Percentiles rank a stretch among this genome's conserved stretches.
Conservation (phyloP, 2,113 vertebrate genomes). For the Callopanchax toddi region DNA sequence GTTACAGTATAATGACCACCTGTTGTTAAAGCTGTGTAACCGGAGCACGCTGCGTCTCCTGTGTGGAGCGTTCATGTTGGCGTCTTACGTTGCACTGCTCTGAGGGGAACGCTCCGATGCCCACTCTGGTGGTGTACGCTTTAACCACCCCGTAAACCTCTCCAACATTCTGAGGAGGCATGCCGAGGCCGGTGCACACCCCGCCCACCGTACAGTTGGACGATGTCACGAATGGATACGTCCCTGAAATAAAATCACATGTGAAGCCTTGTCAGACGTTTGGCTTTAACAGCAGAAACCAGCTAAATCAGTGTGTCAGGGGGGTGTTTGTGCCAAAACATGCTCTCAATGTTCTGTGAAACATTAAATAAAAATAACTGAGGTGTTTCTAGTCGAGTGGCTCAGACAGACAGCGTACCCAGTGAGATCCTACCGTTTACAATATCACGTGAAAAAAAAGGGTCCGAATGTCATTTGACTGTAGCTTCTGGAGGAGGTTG, state of each 20-base stretch:
- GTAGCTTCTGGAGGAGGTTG: no score
- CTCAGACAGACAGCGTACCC: no score
- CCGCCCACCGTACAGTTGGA: constrained; percentile 98
- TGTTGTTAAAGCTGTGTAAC: background rate
- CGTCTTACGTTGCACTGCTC: constrained; percentile 92
- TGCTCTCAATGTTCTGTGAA: no score
- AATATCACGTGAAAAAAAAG: no score
- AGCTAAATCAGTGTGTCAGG: no score
- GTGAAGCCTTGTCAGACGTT: background rate
- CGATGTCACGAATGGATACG: constrained; percentile 97
- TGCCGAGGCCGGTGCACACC: constrained; percentile 94
- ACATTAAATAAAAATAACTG: no score
- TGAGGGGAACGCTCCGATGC: constrained; percentile 95
- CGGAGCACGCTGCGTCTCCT: background rate
- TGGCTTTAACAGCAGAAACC: no score
- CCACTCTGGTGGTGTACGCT: constrained; percentile 94
- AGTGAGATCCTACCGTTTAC: no score
- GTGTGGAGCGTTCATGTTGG: background rate
- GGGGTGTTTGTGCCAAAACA: no score
- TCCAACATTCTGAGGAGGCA: constrained; percentile 93
- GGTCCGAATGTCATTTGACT: no score
- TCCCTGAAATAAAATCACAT: constrained; percentile 79
- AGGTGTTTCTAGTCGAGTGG: no score
- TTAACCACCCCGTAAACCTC: constrained; percentile 96
- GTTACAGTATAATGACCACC: no score